phyloP scores from a whole-genome alignment of 1,140 invertebrate species.

The Aphidius ervi region DNA sequence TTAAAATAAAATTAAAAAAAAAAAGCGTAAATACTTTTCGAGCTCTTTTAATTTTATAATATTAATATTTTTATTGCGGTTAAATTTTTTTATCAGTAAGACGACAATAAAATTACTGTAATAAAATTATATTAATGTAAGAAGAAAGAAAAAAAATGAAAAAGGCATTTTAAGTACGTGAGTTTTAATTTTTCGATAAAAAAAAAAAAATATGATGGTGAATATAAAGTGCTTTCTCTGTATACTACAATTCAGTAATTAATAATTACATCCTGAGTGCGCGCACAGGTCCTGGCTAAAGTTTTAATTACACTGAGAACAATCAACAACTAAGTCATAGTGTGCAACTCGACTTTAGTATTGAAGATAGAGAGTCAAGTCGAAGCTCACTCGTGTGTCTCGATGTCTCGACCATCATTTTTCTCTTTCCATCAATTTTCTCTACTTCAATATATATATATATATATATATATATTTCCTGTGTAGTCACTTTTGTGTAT shows the following conservation, averaged over 20 bases:
- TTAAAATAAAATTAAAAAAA: no score
- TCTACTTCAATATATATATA: no score
- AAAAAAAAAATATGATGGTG: no score
- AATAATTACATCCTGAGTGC: slow-evolving; percentile 38
- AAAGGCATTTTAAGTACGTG: background rate
- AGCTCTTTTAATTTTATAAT: no score
- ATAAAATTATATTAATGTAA: background rate
- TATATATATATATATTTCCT: background rate
- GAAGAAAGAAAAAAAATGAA: background rate
- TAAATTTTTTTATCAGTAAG: no score
- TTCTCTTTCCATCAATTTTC: background rate
- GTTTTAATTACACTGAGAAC: slow-evolving; percentile 43
- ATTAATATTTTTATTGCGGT: no score
- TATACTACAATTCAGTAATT: slow-evolving; percentile 30
- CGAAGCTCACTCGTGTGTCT: slow-evolving; percentile 15
- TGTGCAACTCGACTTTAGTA: slow-evolving; percentile 9
- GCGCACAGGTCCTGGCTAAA: slow-evolving; percentile 25
- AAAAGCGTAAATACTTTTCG: no score
- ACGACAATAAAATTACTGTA: no score
- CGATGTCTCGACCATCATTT: slow-evolving; percentile 1
- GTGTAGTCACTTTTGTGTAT: no score
- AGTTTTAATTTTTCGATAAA: background rate
- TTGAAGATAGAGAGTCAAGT: background rate
- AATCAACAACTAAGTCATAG: slow-evolving; percentile 37
- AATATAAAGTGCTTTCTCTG: background rate